phyloP scores from a whole-genome alignment of 2,888 invertebrate species.

The Aspidiotus rigidus region DNA sequence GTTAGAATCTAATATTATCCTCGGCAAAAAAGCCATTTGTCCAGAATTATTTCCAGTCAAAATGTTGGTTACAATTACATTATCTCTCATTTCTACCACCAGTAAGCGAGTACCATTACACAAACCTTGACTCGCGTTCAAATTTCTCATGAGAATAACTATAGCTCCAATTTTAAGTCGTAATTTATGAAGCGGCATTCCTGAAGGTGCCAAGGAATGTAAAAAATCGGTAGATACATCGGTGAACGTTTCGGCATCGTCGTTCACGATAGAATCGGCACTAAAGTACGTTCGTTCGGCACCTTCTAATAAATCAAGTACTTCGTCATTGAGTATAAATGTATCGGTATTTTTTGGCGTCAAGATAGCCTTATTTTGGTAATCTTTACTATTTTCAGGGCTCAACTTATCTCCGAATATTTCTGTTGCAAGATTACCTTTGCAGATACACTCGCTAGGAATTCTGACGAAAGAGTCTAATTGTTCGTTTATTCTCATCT shows the following conservation, averaged over 20 bases:
- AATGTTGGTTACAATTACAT: neutral
- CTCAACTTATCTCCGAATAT: neutral
- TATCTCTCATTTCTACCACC: neutral
- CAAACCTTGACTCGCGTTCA: neutral
- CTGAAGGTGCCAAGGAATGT: neutral
- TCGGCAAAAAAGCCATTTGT: neutral
- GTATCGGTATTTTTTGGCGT: slow-evolving; percentile 1
- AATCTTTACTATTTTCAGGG: neutral
- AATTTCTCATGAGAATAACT: neutral
- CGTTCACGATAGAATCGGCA: neutral
- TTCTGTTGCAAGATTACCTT: neutral
- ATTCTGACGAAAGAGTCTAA: neutral
- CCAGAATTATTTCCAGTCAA: neutral
- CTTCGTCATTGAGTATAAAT: neutral
- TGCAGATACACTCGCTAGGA: neutral
- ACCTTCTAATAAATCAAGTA: slow-evolving; percentile 3
- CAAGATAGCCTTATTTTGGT: slow-evolving; percentile 3
- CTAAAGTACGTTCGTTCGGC: neutral
- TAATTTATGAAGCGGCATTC: slow-evolving; percentile 1
- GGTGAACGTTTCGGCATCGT: neutral
- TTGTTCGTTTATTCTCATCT: neutral
- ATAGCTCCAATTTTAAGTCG: neutral
- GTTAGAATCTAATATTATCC: neutral
- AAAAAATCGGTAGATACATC: neutral
- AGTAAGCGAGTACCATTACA: neutral